Conservation (phyloP, 2,888 invertebrate genomes). For the Helobdella robusta region DNA sequence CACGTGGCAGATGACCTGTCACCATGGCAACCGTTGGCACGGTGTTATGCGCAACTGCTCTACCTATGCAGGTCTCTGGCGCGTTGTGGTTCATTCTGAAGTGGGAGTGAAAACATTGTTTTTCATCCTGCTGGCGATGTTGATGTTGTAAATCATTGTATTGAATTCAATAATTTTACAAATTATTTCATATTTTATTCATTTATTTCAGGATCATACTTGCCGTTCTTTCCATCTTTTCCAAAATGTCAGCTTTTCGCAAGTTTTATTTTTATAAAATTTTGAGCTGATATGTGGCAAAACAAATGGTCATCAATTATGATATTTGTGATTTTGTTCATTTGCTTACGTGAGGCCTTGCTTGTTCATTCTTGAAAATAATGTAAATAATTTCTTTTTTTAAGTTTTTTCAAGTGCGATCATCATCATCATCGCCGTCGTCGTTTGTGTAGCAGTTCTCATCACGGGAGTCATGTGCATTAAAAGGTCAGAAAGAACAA, state of each 20-base stretch:
- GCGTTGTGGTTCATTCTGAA: not conserved
- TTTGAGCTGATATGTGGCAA: too few relatives aligned
- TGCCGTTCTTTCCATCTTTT: not conserved
- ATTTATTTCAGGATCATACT: not conserved
- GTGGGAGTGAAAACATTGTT: too few relatives aligned
- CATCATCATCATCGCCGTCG: constrained; percentile 15
- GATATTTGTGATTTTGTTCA: too few relatives aligned
- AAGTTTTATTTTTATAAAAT: too few relatives aligned
- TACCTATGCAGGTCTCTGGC: constrained; percentile 21
- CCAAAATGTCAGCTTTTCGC: not conserved
- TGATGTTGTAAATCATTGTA: not conserved
- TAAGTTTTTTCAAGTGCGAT: too few relatives aligned
- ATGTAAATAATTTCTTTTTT: too few relatives aligned
- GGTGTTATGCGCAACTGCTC: constrained; percentile 29
- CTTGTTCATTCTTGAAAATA: too few relatives aligned
- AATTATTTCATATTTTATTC: not conserved
- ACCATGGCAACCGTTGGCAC: constrained; percentile 28
- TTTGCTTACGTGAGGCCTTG: too few relatives aligned
- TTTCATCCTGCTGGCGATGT: too few relatives aligned
- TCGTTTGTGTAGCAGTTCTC: constrained; percentile 19
- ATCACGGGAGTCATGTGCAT: constrained; percentile 24
- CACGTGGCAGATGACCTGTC: constrained; percentile 29
- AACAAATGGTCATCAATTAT: too few relatives aligned
- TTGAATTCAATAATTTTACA: not conserved
- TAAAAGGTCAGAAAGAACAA: constrained; percentile 11